These are phyloP conservation scores for Julus scandinavius DNA, from an alignment of 2,888 invertebrate species.

Conservation along the genomic window DNA sequence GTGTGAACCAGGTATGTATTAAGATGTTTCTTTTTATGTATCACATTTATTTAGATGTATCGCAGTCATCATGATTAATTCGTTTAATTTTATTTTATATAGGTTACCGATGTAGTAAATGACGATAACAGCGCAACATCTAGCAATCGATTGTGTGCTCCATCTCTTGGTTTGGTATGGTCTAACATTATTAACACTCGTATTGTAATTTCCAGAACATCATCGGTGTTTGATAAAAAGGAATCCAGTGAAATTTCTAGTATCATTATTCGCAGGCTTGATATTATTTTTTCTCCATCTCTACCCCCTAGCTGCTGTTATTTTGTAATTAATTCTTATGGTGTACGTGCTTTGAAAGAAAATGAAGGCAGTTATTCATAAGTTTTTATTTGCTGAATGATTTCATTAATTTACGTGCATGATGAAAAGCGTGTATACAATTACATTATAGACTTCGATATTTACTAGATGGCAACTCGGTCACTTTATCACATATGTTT, in stretches of 20 bases:
- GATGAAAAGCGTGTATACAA: no score
- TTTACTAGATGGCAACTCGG: no score
- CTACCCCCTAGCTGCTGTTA: conserved; percentile 13
- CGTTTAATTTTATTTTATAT: background rate
- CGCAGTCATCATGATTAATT: background rate
- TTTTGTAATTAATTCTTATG: conserved; percentile 36
- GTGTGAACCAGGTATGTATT: conserved; percentile 30
- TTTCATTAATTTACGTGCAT: no score
- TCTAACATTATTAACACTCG: conserved; percentile 48
- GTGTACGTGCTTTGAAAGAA: conserved; percentile 19
- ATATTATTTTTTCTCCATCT: background rate
- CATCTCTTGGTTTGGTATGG: conserved; percentile 39
- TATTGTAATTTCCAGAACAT: conserved; percentile 18
- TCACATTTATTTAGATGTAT: background rate
- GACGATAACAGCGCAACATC: background rate
- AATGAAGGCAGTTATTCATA: background rate
- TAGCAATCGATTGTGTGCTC: background rate
- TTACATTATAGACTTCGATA: no score
- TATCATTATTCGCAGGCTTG: background rate
- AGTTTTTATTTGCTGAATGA: no score
- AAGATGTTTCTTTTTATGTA: background rate
- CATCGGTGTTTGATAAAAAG: background rate
- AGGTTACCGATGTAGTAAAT: conserved; percentile 29
- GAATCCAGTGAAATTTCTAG: background rate
- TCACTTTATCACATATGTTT: no score